A percentile compares a stretch with the other conserved stretches of the same genome.
Evolutionary conservation across 2,113 vertebrate species (phyloP).

Genomic region (Microcebus murinus): DNA sequence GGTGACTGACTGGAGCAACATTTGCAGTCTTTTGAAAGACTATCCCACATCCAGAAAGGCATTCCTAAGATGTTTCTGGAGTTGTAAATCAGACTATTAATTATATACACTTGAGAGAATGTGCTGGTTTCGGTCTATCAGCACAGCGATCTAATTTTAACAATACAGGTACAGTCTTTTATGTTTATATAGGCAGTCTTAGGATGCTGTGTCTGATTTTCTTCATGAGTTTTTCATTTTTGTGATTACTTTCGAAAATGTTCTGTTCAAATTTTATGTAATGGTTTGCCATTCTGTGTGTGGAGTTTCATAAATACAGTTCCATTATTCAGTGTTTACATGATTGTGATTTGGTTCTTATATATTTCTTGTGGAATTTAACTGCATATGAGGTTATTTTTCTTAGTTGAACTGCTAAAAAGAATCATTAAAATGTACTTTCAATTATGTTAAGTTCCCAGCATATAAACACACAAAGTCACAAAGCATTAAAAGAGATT

Average conservation of each 20-base stretch:
- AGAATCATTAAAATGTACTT: conserved; percentile 8
- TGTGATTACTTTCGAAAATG: conserved; percentile 9
- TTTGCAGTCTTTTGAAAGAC: conserved; percentile 27
- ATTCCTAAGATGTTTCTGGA: conserved; percentile 57
- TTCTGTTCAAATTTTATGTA: not conserved
- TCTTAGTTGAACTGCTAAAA: conserved; percentile 22
- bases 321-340: not conserved
- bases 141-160: not conserved
- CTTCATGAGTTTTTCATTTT: not conserved
- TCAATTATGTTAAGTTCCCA: not conserved
- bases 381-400: not conserved
- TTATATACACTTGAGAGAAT: conserved; percentile 15
- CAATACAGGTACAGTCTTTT: not conserved
- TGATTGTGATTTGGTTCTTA: not conserved
- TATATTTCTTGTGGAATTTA: not conserved
- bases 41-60: conserved; percentile 35
- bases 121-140: not conserved
- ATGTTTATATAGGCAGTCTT: not conserved
- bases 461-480: not conserved
- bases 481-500: not conserved
- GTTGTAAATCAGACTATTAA: conserved; percentile 40
- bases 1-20: not conserved
- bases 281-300: not conserved
- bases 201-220: not conserved
- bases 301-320: not conserved